Conservation (phyloP, 2,797 vertebrate genomes). For the Paedocypris micromegethes region DNA sequence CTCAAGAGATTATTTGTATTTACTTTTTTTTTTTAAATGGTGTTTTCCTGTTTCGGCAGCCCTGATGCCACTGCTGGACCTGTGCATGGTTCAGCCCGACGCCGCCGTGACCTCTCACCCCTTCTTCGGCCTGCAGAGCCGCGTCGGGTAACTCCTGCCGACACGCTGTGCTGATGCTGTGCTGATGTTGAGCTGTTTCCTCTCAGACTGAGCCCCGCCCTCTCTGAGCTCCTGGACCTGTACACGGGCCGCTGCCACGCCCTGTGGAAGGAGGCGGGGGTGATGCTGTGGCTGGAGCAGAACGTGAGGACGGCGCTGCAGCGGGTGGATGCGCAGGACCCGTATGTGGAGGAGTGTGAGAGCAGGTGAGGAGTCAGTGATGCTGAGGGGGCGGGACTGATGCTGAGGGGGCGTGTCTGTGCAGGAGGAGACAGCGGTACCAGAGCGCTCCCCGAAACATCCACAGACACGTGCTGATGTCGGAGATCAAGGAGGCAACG, state of each 20-base stretch:
- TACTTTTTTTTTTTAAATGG: too few species aligned
- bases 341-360: conserved; percentile 75
- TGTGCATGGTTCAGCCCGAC: conserved; percentile 84
- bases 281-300: conserved; percentile 89
- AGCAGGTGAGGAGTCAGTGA: conserved; percentile 71
- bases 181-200: neutral
- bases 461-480: conserved; percentile 89
- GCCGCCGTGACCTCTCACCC: conserved; percentile 72
- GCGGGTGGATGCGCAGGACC: conserved; percentile 74
- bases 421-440: conserved; percentile 87
- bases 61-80: conserved; percentile 85
- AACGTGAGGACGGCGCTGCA: conserved; percentile 74
- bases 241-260: conserved; percentile 81
- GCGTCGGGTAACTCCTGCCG: conserved; percentile 73
- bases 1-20: too few species aligned
- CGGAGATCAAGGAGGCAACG: conserved; percentile 89
- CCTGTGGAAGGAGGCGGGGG: conserved; percentile 83
- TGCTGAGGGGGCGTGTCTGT: neutral
- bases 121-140: conserved; percentile 87
- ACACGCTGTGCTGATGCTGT: neutral
- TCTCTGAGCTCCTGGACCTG: conserved; percentile 81
- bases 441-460: conserved; percentile 91
- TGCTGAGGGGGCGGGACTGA: neutral
- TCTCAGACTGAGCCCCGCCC: conserved; percentile 77
- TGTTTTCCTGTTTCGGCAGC: conserved; percentile 60